A percentile compares a stretch with the other conserved stretches of the same genome.
Evolutionary conservation across 2,888 invertebrate genomes (phyloP).

Genomic region (Brenthis daphne): DNA sequence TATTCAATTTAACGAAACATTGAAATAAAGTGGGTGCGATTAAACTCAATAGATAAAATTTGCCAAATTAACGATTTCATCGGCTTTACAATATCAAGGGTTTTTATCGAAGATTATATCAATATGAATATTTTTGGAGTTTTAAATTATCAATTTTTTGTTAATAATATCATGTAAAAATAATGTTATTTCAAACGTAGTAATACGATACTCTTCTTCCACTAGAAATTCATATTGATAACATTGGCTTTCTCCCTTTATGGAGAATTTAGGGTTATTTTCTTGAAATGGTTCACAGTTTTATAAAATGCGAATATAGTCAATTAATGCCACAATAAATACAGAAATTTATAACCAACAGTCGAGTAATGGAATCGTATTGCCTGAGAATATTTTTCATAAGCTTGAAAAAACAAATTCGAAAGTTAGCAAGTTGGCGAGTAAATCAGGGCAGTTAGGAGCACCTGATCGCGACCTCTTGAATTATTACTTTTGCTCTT

Average conservation of each 20-base stretch:
- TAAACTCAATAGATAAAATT: slow-evolving; percentile 11
- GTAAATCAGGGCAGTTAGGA: slow-evolving; percentile 50
- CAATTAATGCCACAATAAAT: slow-evolving; percentile 5
- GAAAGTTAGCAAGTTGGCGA: slow-evolving; percentile 45
- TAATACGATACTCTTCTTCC: no score
- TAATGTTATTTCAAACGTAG: no score
- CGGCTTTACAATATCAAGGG: background rate
- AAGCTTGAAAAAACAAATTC: slow-evolving; percentile 39
- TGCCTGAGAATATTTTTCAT: slow-evolving; percentile 39
- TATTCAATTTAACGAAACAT: slow-evolving; percentile 18
- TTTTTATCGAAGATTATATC: background rate
- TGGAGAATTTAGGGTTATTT: no score
- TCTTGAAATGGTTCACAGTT: no score
- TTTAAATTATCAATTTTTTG: background rate
- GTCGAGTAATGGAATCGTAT: slow-evolving; percentile 21
- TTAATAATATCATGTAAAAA: no score
- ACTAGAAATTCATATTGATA: no score
- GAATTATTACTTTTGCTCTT: slow-evolving; percentile 48
- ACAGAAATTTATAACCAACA: background rate
- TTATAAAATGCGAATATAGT: background rate
- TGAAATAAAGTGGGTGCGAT: slow-evolving; percentile 7
- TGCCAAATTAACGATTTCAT: slow-evolving; percentile 9
- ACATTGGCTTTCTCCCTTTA: no score
- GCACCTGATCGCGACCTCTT: slow-evolving; percentile 49
- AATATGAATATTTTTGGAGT: background rate